Evolutionary conservation across 2,797 vertebrate genomes (phyloP).

Genomic region (Hypotaenidia philippensis): DNA sequence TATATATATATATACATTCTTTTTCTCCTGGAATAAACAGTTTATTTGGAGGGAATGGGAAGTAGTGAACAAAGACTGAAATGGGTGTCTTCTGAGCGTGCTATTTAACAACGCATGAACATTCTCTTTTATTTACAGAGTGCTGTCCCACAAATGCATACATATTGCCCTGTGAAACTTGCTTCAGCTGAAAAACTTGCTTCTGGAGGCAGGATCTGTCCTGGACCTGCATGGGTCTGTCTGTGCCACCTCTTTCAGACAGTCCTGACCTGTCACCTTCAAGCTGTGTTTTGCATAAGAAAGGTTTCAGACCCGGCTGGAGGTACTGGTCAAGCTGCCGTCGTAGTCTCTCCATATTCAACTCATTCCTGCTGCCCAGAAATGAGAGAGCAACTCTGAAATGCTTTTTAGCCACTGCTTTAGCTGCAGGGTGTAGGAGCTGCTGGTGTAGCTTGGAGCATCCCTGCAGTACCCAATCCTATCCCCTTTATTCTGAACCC

Average conservation of each 20-base stretch:
- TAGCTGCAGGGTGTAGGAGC: background rate
- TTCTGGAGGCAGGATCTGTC: background rate
- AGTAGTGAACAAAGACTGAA: slow-evolving; percentile 12
- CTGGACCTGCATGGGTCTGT: background rate
- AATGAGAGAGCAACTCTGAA: background rate
- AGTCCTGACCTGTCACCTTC: background rate
- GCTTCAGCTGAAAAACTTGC: background rate
- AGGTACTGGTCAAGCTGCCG: background rate
- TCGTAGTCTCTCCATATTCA: background rate
- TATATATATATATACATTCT: background rate
- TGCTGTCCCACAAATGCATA: background rate
- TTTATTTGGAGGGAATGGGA: background rate
- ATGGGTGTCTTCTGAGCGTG: background rate
- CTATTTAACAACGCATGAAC: background rate
- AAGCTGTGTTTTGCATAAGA: background rate
- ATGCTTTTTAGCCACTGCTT: background rate
- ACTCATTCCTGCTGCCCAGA: background rate
- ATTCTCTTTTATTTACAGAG: background rate
- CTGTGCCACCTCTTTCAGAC: background rate
- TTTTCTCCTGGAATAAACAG: background rate
- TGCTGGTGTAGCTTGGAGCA: background rate
- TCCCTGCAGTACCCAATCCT: background rate
- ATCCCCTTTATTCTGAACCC: background rate
- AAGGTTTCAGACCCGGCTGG: background rate
- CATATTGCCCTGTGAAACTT: background rate